Evolutionary conservation across 2,113 vertebrate species (phyloP), one percentile per base, ranked within the genome.

Genomic region (Vanacampus margaritifer): DNA sequence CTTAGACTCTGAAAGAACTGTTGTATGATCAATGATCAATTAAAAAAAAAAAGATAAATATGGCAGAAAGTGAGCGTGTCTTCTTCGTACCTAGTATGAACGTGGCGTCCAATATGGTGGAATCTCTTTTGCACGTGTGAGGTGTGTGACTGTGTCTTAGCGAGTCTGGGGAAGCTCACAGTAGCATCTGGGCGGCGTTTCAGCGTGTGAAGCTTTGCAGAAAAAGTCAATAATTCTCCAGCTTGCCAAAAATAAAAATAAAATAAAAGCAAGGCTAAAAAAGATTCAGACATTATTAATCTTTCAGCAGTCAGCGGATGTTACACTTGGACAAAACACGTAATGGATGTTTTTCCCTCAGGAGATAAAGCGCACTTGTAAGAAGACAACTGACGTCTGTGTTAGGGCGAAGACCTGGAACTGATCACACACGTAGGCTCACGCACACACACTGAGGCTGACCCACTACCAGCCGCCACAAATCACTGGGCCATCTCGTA

Each of bases 401-500:
- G 76, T 80, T 75, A 75, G 64, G 79, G 73, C 59, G 21, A 83
- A 53, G 77, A 78, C 51, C 67, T 84, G 83, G 78, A 85, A 84
- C 72, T 68, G 60, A 74, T 63, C 43, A 53, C 68, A 78, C 64
- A 78, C 73, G 14, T 16, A 45, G 14, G 14, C 16, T 17, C 79
- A n/a, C 63, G 41, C 64, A 13, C 43, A 63, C 64, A 68, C 67
- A 80, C 50, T 76, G 67, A 71, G 70, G 73, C 78, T 54, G 67
- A 65, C 64, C 58, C 70, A 72, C 75, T 64, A 86, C 76, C 84
- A 87, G 78, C 65, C 73, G 53, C 76, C 83, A 87, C 87, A 85
- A 89, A 90, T 88, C 88, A 87, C 72, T 71, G 72, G 61, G 73
- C 86, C 84, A 80, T 88, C 86, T 82, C 82, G 77, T 80, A 84